These are phyloP conservation scores for Trinorchestia longiramus DNA, from an alignment of 1,140 invertebrate species.

Conservation along the genomic window DNA sequence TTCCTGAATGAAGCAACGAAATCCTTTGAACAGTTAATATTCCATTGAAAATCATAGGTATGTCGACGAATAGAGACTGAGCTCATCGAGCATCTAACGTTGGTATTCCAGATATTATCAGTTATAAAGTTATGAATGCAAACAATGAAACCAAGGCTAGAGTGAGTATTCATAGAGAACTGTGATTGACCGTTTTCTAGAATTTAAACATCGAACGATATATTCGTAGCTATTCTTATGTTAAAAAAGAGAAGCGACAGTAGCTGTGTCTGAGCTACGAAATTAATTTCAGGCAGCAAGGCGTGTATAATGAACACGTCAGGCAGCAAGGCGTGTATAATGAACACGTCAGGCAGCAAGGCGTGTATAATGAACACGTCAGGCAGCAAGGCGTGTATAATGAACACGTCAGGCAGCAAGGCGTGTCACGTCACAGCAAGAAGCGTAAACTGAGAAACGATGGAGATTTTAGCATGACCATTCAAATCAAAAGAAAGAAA, in stretches of 20 bases:
- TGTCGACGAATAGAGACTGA: not conserved
- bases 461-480: not conserved
- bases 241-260: not conserved
- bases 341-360: not conserved
- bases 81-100: not conserved
- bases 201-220: not conserved
- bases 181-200: not conserved
- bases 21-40: too few species aligned
- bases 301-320: not conserved
- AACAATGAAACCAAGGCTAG: not conserved
- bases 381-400: not conserved
- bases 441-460: not conserved
- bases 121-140: too few species aligned
- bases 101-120: not conserved
- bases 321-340: not conserved
- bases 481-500: not conserved
- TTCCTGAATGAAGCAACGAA: not conserved
- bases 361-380: not conserved
- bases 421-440: not conserved
- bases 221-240: not conserved
- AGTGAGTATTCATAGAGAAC: not conserved
- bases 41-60: not conserved
- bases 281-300: not conserved
- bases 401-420: not conserved
- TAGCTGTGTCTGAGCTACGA: not conserved